Percentiles rank a stretch among this genome's conserved stretches.
Conservation (phyloP, 2,888 invertebrate species). For the Caenorhabditis becei region DNA sequence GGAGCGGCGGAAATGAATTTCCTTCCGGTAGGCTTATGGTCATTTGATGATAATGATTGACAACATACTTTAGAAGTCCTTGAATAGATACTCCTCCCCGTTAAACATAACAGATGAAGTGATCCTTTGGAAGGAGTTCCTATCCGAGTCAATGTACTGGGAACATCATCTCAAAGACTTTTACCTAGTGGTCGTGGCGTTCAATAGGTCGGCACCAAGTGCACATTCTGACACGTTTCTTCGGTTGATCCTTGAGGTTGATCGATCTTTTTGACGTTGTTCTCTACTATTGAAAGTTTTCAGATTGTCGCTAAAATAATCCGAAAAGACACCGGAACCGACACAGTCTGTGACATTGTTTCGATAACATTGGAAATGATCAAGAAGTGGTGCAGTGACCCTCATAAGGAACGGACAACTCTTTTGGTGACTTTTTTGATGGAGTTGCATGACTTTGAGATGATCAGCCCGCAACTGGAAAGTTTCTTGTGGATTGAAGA, state of each 20-base stretch:
- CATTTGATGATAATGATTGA: conserved; percentile 14
- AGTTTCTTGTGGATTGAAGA: conserved; percentile 42
- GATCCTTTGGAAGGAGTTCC: conserved; percentile 6
- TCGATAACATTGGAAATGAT: conserved; percentile 40
- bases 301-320: conserved; percentile 45
- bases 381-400: conserved; percentile 49
- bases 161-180: conserved; percentile 38
- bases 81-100: not conserved
- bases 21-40: not conserved
- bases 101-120: conserved; percentile 21
- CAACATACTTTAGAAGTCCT: not conserved
- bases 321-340: conserved; percentile 27
- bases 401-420: conserved; percentile 5
- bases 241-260: conserved; percentile 36
- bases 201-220: conserved; percentile 24
- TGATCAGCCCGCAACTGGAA: not conserved
- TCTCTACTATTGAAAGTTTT: not conserved
- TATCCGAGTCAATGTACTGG: conserved; percentile 35
- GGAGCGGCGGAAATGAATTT: not conserved
- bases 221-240: conserved; percentile 22
- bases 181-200: conserved; percentile 26
- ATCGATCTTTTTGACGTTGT: not conserved
- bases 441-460: conserved; percentile 42
- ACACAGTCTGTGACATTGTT: conserved; percentile 39
- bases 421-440: conserved; percentile 45